Evolutionary conservation across 2,113 vertebrate species (phyloP).

Genomic region (Platysteira castanea): DNA sequence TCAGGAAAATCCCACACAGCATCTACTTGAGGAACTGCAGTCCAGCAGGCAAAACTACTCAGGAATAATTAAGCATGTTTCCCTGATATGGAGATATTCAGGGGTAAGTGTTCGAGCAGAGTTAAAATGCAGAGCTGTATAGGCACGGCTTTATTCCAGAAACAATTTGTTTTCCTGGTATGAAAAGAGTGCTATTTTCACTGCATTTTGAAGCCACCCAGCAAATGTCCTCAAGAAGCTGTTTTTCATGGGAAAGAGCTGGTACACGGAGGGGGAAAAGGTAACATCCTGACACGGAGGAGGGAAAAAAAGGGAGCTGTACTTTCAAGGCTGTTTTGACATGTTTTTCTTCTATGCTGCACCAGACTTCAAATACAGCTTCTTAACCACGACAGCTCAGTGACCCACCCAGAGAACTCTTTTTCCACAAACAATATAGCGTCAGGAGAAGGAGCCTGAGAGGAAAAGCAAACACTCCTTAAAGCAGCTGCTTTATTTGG

Average conservation of each 20-base stretch:
- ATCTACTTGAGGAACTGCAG: conserved; percentile 26
- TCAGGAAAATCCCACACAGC: not conserved
- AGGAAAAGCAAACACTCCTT: conserved; percentile 67
- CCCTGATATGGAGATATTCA: not conserved
- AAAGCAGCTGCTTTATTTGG: conserved; percentile 65
- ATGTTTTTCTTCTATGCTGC: conserved; percentile 42
- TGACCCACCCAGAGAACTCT: conserved; percentile 58
- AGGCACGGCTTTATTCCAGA: not conserved
- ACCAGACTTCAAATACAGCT: conserved; percentile 53
- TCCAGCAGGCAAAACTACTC: conserved; percentile 18
- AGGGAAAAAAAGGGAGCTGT: not conserved
- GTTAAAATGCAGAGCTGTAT: not conserved
- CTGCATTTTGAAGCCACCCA: not conserved
- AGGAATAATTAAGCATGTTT: conserved; percentile 20
- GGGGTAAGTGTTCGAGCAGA: not conserved
- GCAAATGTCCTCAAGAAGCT: not conserved
- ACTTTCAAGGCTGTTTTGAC: conserved; percentile 47
- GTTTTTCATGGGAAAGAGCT: not conserved
- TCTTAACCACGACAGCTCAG: conserved; percentile 43
- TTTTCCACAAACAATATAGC: conserved; percentile 63
- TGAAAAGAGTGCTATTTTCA: not conserved
- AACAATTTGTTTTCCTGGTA: not conserved
- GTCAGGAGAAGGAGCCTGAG: conserved; percentile 41
- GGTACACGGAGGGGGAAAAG: not conserved
- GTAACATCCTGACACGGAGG: conserved; percentile 20